Conservation (phyloP, 2,113 vertebrate species). For the Lichenostomus cassidix region DNA sequence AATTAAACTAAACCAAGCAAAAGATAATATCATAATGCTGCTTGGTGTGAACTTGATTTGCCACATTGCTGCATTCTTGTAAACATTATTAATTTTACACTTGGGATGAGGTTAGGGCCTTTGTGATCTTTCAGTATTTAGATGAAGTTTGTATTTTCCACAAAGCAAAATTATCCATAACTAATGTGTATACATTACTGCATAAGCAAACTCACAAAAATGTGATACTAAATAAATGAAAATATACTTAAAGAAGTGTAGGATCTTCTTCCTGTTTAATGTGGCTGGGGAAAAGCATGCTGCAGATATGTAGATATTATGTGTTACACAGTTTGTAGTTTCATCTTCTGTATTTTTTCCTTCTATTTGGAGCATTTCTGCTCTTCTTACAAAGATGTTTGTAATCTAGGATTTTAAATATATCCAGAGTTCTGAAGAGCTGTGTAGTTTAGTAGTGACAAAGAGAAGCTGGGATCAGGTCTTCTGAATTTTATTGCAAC, state of each 20-base stretch:
- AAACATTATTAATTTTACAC: neutral
- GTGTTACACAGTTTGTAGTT: neutral
- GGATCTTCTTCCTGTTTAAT: neutral
- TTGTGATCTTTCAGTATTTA: neutral
- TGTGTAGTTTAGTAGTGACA: neutral
- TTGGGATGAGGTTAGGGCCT: neutral
- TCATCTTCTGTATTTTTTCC: neutral
- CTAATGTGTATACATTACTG: neutral
- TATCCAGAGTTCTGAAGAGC: neutral
- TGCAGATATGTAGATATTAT: neutral
- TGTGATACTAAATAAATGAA: neutral
- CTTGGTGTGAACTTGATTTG: neutral
- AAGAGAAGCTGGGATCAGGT: neutral
- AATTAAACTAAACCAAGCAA: neutral
- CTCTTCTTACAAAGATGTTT: neutral
- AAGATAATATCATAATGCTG: neutral
- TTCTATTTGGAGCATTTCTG: neutral
- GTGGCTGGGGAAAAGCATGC: neutral
- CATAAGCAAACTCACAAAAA: neutral
- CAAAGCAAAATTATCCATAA: neutral
- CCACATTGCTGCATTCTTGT: neutral
- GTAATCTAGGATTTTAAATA: neutral
- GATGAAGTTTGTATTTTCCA: neutral
- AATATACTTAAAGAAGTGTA: neutral
- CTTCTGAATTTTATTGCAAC: neutral